Evolutionary conservation across 2,888 invertebrate species (phyloP).

Genomic region (Neria commutata): DNA sequence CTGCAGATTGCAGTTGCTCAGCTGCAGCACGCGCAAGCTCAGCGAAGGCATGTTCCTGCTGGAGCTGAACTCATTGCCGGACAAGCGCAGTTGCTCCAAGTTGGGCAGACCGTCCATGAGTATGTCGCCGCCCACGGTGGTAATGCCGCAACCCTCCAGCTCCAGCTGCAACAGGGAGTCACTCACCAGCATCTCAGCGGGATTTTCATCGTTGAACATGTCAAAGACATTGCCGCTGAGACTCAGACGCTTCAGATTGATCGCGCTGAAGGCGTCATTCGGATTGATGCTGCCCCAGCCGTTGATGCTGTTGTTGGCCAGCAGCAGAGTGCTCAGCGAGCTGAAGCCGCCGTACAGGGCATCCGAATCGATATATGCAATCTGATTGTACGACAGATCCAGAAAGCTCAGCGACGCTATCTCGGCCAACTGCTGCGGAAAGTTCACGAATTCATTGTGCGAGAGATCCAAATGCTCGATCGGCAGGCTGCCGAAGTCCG

Average conservation of each 20-base stretch:
- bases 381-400: conserved; percentile 65
- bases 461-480: conserved; percentile 70
- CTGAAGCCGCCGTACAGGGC: conserved; percentile 65
- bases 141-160: conserved; percentile 69
- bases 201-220: conserved; percentile 64
- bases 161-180: conserved; percentile 67
- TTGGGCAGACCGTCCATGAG: conserved; percentile 63
- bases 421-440: conserved; percentile 64
- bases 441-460: conserved; percentile 66
- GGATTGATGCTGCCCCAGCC: conserved; percentile 68
- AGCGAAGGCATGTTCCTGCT: conserved; percentile 64
- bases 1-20: conserved; percentile 67
- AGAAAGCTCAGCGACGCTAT: conserved; percentile 65
- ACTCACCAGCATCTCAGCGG: conserved; percentile 66
- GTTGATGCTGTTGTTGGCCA: conserved; percentile 69
- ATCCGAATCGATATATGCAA: conserved; percentile 63
- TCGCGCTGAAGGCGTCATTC: conserved; percentile 63
- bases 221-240: conserved; percentile 70
- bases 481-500: conserved; percentile 48
- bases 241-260: conserved; percentile 67
- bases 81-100: conserved; percentile 65
- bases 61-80: conserved; percentile 64
- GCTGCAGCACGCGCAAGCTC: conserved; percentile 65
- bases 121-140: conserved; percentile 62
- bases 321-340: conserved; percentile 67